Conservation (phyloP, 2,888 invertebrate genomes). For the Epinotia ramella region DNA sequence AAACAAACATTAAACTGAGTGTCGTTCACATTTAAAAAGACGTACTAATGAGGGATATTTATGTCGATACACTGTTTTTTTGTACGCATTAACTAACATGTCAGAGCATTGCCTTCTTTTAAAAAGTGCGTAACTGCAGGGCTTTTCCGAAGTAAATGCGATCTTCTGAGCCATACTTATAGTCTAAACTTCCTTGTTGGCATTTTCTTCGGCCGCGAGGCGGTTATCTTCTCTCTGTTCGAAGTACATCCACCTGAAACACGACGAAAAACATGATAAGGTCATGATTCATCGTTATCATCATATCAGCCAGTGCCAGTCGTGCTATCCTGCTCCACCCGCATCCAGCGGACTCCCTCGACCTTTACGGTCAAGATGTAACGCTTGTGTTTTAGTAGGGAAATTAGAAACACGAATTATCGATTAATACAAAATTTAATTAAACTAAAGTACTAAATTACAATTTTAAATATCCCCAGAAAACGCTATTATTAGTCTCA, state of each 20-base stretch:
- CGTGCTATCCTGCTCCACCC: no score
- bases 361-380: no score
- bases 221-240: slow-evolving; percentile 66
- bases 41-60: neutral
- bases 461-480: no score
- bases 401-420: no score
- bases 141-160: neutral
- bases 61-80: neutral
- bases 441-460: no score
- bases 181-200: slow-evolving; percentile 39
- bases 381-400: no score
- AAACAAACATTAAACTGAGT: slow-evolving; percentile 9
- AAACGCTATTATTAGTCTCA: no score
- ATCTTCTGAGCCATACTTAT: neutral
- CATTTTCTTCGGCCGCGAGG: slow-evolving; percentile 44
- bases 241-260: slow-evolving; percentile 68
- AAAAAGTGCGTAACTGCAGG: neutral
- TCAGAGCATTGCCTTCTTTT: neutral
- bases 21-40: neutral
- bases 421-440: no score
- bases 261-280: neutral
- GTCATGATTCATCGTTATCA: neutral
- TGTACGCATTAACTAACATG: neutral
- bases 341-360: no score
- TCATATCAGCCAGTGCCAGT: no score